Conservation (phyloP, 1,140 invertebrate species). For the Bombyx mandarina region DNA sequence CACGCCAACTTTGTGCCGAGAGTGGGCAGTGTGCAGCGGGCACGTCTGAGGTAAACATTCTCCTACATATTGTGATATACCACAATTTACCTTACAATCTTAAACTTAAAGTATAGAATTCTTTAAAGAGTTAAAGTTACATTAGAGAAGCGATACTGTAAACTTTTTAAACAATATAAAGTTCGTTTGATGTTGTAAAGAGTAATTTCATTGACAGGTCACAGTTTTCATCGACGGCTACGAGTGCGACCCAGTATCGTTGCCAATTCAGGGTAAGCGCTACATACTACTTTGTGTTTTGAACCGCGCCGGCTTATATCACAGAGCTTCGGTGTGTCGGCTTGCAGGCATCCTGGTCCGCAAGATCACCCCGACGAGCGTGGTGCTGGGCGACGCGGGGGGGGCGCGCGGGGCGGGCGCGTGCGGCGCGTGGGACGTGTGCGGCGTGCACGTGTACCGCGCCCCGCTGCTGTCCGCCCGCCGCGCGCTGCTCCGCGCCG, state of each 20-base stretch:
- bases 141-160: too few relatives aligned
- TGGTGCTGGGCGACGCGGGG: slow-evolving; percentile 60
- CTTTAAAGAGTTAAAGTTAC: too few relatives aligned
- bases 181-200: not conserved
- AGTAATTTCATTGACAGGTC: slow-evolving; percentile 35
- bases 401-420: slow-evolving; percentile 4
- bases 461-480: slow-evolving; percentile 29
- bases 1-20: too few relatives aligned
- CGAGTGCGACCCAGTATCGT: not conserved
- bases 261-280: not conserved
- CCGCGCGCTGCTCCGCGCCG: slow-evolving; percentile 52
- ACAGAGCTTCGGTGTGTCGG: not conserved
- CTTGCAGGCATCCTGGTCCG: slow-evolving; percentile 61
- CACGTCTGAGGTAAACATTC: too few relatives aligned
- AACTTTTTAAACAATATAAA: not conserved
- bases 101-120: not conserved
- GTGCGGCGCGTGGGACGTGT: slow-evolving; percentile 28
- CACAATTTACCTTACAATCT: not conserved
- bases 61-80: not conserved
- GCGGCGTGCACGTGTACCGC: slow-evolving; percentile 37
- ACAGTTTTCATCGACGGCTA: slow-evolving; percentile 55
- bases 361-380: slow-evolving; percentile 57
- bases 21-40: too few relatives aligned
- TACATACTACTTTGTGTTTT: not conserved
- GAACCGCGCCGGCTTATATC: not conserved